Conservation (phyloP, 2,797 vertebrate species). For the Hydrophis major region DNA sequence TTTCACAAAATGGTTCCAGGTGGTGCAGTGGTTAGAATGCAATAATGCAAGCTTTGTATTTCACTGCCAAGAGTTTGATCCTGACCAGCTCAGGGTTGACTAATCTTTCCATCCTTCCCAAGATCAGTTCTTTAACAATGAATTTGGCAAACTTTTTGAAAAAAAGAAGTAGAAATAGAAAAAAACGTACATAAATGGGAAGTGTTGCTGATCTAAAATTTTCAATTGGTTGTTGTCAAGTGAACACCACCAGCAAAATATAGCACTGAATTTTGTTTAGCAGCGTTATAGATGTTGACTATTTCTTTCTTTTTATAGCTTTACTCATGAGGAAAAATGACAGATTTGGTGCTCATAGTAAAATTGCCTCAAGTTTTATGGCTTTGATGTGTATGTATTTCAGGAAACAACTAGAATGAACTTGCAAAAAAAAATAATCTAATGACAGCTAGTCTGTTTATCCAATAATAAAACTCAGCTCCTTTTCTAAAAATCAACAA, state of each 20-base stretch:
- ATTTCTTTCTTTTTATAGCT: constrained; percentile 7
- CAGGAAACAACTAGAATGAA: constrained; percentile 26
- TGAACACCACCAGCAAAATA: background rate
- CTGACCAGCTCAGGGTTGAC: background rate
- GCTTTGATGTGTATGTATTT: constrained; percentile 21
- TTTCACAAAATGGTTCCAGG: background rate
- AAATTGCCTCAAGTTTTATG: background rate
- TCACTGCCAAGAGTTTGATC: background rate
- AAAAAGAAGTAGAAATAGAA: background rate
- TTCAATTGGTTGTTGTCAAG: constrained; percentile 8
- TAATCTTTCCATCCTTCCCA: background rate
- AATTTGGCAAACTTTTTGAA: background rate
- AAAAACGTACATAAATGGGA: constrained; percentile 15
- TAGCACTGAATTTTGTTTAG: background rate
- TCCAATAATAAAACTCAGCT: constrained; percentile 35
- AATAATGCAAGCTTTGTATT: background rate
- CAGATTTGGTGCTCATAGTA: background rate
- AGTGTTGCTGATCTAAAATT: constrained; percentile 12
- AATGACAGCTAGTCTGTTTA: background rate
- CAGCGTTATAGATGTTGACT: background rate
- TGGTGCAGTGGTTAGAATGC: background rate
- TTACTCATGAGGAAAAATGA: background rate
- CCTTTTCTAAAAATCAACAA: constrained; percentile 14
- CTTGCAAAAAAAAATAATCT: constrained; percentile 12
- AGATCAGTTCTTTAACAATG: background rate